Evolutionary conservation across 2,888 invertebrate species (phyloP).

Genomic region (Sarcophaga variegata): DNA sequence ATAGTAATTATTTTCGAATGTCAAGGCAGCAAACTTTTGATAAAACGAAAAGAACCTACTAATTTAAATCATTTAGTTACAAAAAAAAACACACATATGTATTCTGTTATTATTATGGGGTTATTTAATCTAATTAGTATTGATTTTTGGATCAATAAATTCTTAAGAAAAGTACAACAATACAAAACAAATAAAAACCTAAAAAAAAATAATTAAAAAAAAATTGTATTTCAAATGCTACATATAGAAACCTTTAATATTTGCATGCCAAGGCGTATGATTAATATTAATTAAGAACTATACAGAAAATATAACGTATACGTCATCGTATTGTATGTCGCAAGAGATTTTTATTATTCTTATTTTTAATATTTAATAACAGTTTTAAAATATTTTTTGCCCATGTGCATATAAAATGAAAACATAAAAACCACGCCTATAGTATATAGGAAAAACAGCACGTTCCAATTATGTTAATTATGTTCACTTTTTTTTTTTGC

Average conservation of each 20-base stretch:
- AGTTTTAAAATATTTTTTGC: neutral
- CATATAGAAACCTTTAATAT: neutral
- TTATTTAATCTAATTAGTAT: conserved; percentile 78
- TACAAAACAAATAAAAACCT: conserved; percentile 68
- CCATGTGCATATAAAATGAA: neutral
- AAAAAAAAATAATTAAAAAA: neutral
- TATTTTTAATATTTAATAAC: conserved; percentile 15
- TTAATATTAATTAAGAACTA: conserved; percentile 15
- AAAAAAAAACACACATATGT: no score
- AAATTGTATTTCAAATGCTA: neutral
- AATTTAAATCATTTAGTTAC: no score
- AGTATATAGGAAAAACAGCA: conserved; percentile 47
- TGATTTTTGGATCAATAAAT: conserved; percentile 80
- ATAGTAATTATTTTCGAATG: no score
- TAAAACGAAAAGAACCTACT: no score
- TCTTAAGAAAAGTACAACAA: conserved; percentile 73
- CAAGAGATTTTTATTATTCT: conserved; percentile 40
- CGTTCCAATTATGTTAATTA: conserved; percentile 67
- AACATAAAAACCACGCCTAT: conserved; percentile 63
- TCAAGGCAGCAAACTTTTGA: no score
- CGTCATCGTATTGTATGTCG: neutral
- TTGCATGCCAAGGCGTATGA: conserved; percentile 1
- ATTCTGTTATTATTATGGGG: conserved; percentile 39
- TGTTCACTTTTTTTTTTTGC: conserved; percentile 33
- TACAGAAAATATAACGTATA: conserved; percentile 19